Base-by-base conservation (phyloP, 2,113 vertebrate species). In the Cariama cristata region DNA sequence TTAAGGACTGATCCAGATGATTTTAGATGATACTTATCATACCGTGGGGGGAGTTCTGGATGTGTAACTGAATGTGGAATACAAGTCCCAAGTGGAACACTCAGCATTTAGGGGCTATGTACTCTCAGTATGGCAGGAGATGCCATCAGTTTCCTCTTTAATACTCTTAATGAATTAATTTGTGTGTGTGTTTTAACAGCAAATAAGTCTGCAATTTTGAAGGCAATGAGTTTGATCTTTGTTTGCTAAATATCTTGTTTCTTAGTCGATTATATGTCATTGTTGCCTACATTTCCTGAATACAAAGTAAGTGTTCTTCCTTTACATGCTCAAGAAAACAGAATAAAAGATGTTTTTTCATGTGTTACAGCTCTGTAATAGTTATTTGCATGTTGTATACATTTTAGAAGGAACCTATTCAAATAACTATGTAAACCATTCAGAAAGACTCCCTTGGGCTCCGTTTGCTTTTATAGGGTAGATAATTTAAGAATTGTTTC, bases 401-500 rank as follows among this genome's bases (percentile, higher is more conserved):
- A 10, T 83, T 86, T 90, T 83, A 73, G 63, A 76, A 69, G 33
- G 11, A 85, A 18, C 4, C 42, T 79, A 86, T 95, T 93, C 47
- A 85, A 66, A 74, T 71, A 58, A 30, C 40, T 73, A 4, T 86
- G 62, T 90, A 93, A 84, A 71, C 52, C 8, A 33, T 91, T 89
- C 83, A 55, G 60, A 94, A 86, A 72, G 16, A 74, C 66, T 91
- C 42, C 42, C 69, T 83, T 56, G 72, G 76, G 6, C 35, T 87
- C 49, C 74, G 32, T 86, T 93, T 88, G 69, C 76, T 85, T 93
- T 87, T 88, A 72, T 53, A 85, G 42, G n/a, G 32, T 1, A 8
- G 62, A 56, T 90, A 90, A 93, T 88, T 83, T 95, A 87, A 68
- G 63, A 91, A 83, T 75, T 76, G 76, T 71, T 96, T 79, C 56